Conservation (phyloP, 2,888 invertebrate genomes). For the Tachystola acroxantha region DNA sequence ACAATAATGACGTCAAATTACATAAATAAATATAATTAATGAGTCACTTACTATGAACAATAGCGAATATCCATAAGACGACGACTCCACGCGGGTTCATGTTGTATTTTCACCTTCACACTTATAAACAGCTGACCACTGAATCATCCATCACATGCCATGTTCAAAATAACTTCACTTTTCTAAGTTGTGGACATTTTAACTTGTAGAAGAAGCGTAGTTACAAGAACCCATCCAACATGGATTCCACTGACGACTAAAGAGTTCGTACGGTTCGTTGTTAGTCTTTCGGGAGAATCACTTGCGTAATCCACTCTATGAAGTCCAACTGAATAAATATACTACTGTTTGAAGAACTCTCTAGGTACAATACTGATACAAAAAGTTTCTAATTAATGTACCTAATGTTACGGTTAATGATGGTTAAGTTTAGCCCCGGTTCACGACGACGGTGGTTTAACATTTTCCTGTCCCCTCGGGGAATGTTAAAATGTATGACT, state of each 20-base stretch:
- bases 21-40: conserved; percentile 1
- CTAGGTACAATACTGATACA: neutral
- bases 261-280: no score
- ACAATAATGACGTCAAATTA: no score
- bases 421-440: no score
- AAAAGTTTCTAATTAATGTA: no score
- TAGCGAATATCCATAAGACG: conserved; percentile 24
- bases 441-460: no score
- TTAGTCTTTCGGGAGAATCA: no score
- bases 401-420: no score
- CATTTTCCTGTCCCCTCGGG: no score
- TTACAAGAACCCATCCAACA: neutral
- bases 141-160: neutral
- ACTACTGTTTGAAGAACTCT: conserved; percentile 12
- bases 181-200: neutral
- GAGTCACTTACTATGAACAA: conserved; percentile 40
- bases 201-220: neutral
- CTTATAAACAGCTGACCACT: conserved; percentile 1
- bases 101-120: conserved; percentile 14
- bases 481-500: no score
- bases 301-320: conserved; percentile 26
- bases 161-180: neutral
- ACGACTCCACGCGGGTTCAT: conserved; percentile 38
- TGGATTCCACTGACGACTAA: conserved; percentile 2
- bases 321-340: conserved; percentile 49